Percentiles rank a stretch among this genome's conserved stretches.
phyloP scores from a whole-genome alignment of 1,140 invertebrate genomes.

The Atta texana region DNA sequence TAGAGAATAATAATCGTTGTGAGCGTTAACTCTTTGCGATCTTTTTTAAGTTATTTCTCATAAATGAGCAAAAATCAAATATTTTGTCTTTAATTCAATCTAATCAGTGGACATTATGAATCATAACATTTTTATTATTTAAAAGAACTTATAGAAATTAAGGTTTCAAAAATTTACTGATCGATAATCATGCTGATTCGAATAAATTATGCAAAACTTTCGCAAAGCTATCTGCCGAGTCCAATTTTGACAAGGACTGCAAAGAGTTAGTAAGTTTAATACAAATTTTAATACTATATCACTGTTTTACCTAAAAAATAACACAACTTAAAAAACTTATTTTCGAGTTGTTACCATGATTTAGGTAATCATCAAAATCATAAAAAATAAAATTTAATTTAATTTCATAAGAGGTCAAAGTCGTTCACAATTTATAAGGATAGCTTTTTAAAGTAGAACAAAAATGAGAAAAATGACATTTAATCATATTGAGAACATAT shows the following conservation, averaged over 20 bases:
- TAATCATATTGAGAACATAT: no score
- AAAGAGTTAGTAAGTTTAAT: constrained; percentile 3
- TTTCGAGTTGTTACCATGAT: no score
- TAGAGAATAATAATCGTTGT: background rate
- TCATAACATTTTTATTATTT: background rate
- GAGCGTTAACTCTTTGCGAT: background rate
- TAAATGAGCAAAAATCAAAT: background rate
- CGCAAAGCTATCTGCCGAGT: background rate
- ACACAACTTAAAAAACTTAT: no score
- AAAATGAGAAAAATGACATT: no score
- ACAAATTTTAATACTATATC: background rate
- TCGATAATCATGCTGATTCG: background rate
- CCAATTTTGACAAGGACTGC: background rate
- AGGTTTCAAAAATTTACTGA: background rate
- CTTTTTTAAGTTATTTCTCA: no score
- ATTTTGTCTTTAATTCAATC: background rate
- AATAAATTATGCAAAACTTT: background rate
- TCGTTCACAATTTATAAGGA: no score
- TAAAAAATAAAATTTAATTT: no score
- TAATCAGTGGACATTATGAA: background rate
- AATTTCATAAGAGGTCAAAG: no score
- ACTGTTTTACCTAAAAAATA: no score
- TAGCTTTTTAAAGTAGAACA: no score
- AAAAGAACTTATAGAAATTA: background rate
- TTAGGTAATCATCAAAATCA: no score